These are phyloP conservation scores for Gastrophysa polygoni DNA, from an alignment of 2,888 invertebrate genomes.

Conservation along the genomic window DNA sequence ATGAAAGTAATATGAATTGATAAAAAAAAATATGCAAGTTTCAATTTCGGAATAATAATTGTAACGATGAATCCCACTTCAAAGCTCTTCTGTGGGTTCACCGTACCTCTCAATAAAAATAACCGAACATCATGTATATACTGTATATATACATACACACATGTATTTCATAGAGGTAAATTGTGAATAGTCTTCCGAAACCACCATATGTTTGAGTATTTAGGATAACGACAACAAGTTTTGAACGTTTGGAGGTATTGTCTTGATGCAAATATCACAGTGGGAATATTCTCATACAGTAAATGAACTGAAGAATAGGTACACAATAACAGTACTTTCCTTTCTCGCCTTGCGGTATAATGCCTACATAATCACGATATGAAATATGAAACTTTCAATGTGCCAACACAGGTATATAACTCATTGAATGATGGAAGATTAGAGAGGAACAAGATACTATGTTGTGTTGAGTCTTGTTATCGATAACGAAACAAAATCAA, in stretches of 20 bases:
- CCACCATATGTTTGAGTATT: background rate
- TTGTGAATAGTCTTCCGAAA: background rate
- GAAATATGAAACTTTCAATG: background rate
- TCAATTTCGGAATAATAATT: too few species aligned
- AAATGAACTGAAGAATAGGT: constrained; percentile 14
- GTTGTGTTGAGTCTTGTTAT: too few species aligned
- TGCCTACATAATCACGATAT: background rate
- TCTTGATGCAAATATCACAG: constrained; percentile 4
- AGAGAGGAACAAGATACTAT: too few species aligned
- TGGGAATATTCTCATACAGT: constrained; percentile 19
- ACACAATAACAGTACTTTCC: constrained; percentile 16
- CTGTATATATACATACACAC: too few species aligned
- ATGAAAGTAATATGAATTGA: too few species aligned
- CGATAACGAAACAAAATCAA: too few species aligned
- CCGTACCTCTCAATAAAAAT: too few species aligned
- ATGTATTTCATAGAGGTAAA: background rate
- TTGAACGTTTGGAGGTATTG: constrained; percentile 8
- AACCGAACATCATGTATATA: background rate
- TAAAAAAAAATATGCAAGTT: too few species aligned
- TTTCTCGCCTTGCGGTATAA: background rate
- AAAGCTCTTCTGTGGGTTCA: too few species aligned
- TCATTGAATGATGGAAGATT: too few species aligned
- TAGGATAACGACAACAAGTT: constrained; percentile 6
- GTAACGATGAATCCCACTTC: too few species aligned
- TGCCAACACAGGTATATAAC: too few species aligned